Evolutionary conservation across 2,888 invertebrate genomes (phyloP), one percentile per base, ranked within the genome.

Genomic region (Globia sparganii): DNA sequence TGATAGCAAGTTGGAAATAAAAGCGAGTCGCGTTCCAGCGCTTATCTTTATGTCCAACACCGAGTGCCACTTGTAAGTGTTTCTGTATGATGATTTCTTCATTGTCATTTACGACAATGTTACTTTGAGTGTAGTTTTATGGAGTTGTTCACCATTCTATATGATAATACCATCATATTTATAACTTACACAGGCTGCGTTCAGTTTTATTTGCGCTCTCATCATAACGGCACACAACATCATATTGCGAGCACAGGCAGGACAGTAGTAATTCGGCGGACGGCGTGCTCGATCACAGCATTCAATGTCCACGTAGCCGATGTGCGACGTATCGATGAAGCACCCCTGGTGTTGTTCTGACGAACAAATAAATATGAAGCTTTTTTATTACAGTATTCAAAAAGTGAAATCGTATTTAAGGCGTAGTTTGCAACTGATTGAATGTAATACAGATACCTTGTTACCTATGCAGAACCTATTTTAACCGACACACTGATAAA

Each of bases 1-100:
- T 72, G 81, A 84, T 85, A 81, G 59, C 53, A 25, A 74, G 68
- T 37, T 58, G 61, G 61, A 71, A 72, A 74, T 73, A 84, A 68
- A 80, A 75, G 69, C 62, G 72, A 65, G 53, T 59, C 79, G 68
- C 75, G 67, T 64, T 59, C 69, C n/a, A 34, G 59, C 46, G 61
- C 43, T 72, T 70, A 75, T 84, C 77, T 81, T 70, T 74, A 83
- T 43, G 74, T 68, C 21, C 11, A 28, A 5, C 31, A 15, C 31
- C 43, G 46, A 66, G 43, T 3, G 43, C 2, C 72, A 1, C 37
- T 28, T 40, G 28, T 13, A 21, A 78, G 34, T 77, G 72, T 69
- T 72, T 72, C 65, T 61, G 28, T 72, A 31, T 61, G 58, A 77
- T 62, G 66, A 77, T 59, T 72, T 46, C 37, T 72, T 72, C 73